Conservation (phyloP, 92 coral and sea anemone genomes). For the Parazoanthus darwini region DNA sequence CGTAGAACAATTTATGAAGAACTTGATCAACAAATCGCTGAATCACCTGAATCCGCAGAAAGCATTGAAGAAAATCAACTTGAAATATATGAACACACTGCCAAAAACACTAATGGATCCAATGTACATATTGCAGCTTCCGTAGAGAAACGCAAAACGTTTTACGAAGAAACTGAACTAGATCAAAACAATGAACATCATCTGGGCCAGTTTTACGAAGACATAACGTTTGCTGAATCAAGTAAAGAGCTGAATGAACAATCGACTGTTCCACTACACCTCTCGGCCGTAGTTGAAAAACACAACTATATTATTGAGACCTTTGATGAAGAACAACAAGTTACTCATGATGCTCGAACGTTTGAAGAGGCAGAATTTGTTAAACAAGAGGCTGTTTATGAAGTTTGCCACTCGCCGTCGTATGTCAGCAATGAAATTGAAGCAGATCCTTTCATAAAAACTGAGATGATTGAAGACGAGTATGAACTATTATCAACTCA, state of each 20-base stretch:
- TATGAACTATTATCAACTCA: not conserved
- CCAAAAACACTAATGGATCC: not conserved
- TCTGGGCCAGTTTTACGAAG: constrained; percentile 7
- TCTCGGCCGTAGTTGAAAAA: constrained; percentile 10
- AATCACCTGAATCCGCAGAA: not conserved
- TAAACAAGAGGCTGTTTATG: constrained; percentile 22
- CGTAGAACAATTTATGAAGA: not conserved
- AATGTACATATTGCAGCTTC: not conserved
- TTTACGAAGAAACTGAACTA: constrained; percentile 7
- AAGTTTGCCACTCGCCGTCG: not conserved
- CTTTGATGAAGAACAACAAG: not conserved
- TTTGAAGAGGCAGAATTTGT: constrained; percentile 24
- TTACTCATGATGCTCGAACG: not conserved
- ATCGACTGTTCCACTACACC: not conserved
- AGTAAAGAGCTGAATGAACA: not conserved
- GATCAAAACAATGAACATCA: not conserved
- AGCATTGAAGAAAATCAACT: constrained; percentile 17
- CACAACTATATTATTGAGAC: constrained; percentile 13
- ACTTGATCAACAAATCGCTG: constrained; percentile 11
- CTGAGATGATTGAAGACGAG: not conserved
- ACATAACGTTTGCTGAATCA: not conserved
- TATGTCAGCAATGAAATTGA: not conserved
- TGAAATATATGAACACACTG: constrained; percentile 14
- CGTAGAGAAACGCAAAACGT: not conserved
- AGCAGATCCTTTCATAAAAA: not conserved